These are phyloP conservation scores for Tychaedon coryphoeus DNA, from an alignment of 2,113 vertebrate species.

Conservation along the genomic window DNA sequence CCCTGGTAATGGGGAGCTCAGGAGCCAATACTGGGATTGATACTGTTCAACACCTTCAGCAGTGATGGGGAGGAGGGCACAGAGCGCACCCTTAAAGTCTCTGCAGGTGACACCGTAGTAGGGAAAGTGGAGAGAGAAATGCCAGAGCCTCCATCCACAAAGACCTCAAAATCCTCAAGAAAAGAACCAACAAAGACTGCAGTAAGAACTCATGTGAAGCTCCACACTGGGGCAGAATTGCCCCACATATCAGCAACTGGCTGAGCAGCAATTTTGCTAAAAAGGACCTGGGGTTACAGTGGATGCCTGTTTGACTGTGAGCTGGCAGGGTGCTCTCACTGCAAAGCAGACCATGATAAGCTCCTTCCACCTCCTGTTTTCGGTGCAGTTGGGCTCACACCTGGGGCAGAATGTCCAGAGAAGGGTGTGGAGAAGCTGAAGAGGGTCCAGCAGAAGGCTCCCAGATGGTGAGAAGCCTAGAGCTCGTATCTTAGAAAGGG, in stretches of 20 bases:
- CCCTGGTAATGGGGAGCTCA: background rate
- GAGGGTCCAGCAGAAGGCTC: background rate
- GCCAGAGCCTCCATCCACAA: background rate
- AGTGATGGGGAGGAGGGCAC: background rate
- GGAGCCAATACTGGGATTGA: background rate
- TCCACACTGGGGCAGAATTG: background rate
- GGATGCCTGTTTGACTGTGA: background rate
- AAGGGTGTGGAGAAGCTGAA: too few species aligned
- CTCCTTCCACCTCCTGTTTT: background rate
- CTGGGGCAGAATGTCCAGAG: background rate
- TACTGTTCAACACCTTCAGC: background rate
- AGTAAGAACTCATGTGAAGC: background rate
- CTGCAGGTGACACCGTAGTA: background rate
- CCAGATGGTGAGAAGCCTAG: background rate
- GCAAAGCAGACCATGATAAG: background rate
- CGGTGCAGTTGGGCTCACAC: background rate
- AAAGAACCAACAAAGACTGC: background rate
- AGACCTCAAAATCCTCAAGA: background rate
- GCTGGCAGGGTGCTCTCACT: background rate
- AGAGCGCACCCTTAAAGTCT: background rate
- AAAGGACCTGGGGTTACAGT: background rate
- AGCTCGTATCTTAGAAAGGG: background rate
- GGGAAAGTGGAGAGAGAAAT: background rate
- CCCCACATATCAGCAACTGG: background rate
- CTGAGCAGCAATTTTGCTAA: background rate